phyloP scores from a whole-genome alignment of 2,113 vertebrate species.

The Danionella cerebrum region DNA sequence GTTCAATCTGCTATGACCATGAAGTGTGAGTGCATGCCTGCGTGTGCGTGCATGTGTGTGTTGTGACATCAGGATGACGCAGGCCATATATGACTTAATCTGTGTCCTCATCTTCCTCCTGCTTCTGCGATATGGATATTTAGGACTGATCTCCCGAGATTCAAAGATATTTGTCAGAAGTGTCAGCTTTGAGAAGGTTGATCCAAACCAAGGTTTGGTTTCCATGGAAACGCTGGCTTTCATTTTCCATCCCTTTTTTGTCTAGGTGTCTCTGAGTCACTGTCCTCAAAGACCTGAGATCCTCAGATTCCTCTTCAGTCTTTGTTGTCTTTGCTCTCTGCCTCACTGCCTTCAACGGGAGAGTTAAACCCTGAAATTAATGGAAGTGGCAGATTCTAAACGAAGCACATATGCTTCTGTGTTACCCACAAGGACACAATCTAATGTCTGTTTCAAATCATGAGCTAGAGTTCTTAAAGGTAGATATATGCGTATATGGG shows the following conservation, averaged over 20 bases:
- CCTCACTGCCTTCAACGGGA: neutral
- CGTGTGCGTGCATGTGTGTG: too few species aligned
- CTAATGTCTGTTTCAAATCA: too few species aligned
- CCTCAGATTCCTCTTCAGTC: constrained; percentile 1
- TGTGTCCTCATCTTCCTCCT: constrained; percentile 19
- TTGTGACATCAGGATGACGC: constrained; percentile 24
- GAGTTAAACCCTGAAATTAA: neutral
- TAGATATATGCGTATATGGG: too few species aligned
- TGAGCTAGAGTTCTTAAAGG: too few species aligned
- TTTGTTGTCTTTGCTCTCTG: neutral
- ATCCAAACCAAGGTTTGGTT: constrained; percentile 7
- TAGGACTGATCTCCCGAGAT: constrained; percentile 40
- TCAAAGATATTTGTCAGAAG: constrained; percentile 37
- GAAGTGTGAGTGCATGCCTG: neutral
- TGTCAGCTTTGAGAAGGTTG: constrained; percentile 31
- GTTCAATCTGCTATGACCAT: neutral
- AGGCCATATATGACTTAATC: constrained; percentile 6
- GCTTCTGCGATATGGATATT: constrained; percentile 33
- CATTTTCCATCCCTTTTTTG: constrained; percentile 8
- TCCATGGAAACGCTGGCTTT: constrained; percentile 37
- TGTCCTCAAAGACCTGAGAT: constrained; percentile 22
- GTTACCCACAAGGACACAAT: neutral
- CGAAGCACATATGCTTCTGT: neutral
- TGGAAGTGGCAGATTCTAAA: too few species aligned
- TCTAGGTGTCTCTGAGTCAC: constrained; percentile 19